Base-by-base conservation (phyloP, 2,113 vertebrate genomes). In the Myrmecophaga tridactyla region DNA sequence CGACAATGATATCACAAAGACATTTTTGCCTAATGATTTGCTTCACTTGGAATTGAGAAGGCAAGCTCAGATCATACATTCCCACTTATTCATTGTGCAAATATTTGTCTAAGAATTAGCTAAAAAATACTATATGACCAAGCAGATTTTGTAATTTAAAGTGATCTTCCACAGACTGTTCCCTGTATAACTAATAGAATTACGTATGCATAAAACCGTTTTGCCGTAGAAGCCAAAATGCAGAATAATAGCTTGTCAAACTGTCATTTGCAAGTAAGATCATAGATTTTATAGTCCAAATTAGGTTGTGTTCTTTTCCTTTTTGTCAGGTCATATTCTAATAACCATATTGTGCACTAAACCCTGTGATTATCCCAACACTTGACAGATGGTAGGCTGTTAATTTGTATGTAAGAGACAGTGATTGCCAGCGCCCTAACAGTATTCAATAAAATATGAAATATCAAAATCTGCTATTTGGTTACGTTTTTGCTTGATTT, bases 361-460 rank as follows among this genome's bases (percentile, higher is more conserved):
- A 98, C 98, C 97, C 97, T 98, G 96, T 98, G 98, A 98, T 99
- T 98, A 98, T 98, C 97, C 92, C 97, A 98, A 96, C 97, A 98
- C 96, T 98, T 99, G 98, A 98, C 98, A 99, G 98, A 98, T 98
- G 98, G 98, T 98, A 97, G 98, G 98, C 97, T 98, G 98, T 98
- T 98, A 99, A 99, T 99, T 98, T 98, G 95, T 98, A 97, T 97
- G 97, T 98, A 98, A 97, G 94, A 98, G 98, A 97, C 98, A 98
- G 97, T 98, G 98, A 98, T 98, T 98, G 98, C 98, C 84, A 98
- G 88, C 84, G 83, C 94, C 96, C 86, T 97, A 97, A 92, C 95
- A 75, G 92, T 97, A 97, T 97, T 98, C 97, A 97, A 97, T 97
- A 97, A 98, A 98, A 98, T 98, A 97, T 72, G 86, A 98, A 98